phyloP scores from a whole-genome alignment of 64 coral and sea anemone genomes.

The Trachythela sp. region DNA sequence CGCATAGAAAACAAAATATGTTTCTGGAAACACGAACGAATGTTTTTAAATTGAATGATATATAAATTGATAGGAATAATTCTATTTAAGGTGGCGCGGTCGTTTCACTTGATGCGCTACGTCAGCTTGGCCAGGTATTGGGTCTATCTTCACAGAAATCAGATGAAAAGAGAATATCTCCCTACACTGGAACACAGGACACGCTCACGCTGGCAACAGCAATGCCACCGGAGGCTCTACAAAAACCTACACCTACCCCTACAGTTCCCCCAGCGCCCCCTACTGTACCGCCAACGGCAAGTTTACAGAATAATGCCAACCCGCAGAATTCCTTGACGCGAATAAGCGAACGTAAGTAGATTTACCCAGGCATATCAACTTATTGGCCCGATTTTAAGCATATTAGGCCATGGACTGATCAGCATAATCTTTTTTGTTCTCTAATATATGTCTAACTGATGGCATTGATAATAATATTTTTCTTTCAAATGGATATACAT shows the following conservation, averaged over 20 bases:
- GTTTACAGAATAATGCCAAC: not conserved
- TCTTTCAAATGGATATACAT: no score
- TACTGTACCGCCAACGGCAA: not conserved
- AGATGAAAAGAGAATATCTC: not conserved
- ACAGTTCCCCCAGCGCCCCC: not conserved
- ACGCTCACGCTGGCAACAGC: not conserved
- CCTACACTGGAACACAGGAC: not conserved
- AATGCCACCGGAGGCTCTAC: not conserved
- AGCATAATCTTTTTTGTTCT: no score
- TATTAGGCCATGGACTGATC: no score
- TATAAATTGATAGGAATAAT: not conserved
- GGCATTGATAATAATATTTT: no score
- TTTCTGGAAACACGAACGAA: no score
- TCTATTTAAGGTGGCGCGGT: not conserved
- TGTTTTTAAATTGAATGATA: no score
- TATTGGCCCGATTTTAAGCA: not conserved
- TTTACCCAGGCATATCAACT: not conserved
- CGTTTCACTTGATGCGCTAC: not conserved
- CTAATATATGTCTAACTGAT: no score
- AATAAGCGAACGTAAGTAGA: slow-evolving; percentile 7
- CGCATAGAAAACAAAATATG: no score
- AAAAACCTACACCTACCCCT: not conserved
- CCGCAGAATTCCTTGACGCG: not conserved
- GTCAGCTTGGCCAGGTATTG: not conserved
- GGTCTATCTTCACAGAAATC: not conserved